These are phyloP conservation scores for Pseudobourletiella spinata DNA, from an alignment of 1,140 invertebrate species.

Conservation along the genomic window DNA sequence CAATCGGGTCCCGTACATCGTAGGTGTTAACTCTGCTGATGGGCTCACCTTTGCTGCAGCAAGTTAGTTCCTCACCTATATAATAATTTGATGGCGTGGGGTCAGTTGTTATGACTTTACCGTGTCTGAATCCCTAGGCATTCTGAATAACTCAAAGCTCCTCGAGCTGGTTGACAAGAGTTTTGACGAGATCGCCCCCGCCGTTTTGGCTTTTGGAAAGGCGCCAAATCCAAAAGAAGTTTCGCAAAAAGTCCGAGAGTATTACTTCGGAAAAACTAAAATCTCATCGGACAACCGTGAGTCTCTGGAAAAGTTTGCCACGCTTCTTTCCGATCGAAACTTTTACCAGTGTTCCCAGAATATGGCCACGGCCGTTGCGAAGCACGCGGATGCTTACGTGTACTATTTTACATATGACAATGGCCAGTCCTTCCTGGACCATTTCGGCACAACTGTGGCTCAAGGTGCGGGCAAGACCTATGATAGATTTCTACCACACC, in stretches of 20 bases:
- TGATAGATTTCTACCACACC: too few relatives aligned
- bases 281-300: neutral
- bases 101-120: neutral
- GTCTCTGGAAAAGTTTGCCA: conserved; percentile 2
- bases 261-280: conserved; percentile 11
- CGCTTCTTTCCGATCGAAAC: conserved; percentile 6
- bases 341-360: conserved; percentile 11
- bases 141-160: neutral
- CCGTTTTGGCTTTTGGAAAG: neutral
- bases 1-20: conserved; percentile 9
- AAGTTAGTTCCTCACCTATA: neutral
- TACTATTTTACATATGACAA: conserved; percentile 14
- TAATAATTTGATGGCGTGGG: neutral
- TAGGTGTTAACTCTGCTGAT: conserved; percentile 12
- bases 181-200: conserved; percentile 3
- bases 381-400: conserved; percentile 13
- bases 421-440: conserved; percentile 1
- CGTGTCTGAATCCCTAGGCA: neutral
- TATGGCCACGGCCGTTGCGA: neutral
- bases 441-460: neutral
- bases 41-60: conserved; percentile 19
- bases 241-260: conserved; percentile 11
- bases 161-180: conserved; percentile 5
- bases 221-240: conserved; percentile 1
- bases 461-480: too few relatives aligned